Percentiles rank a stretch among this genome's conserved stretches.
phyloP scores from a whole-genome alignment of 2,888 invertebrate species.

The Epistrophe grossulariae region DNA sequence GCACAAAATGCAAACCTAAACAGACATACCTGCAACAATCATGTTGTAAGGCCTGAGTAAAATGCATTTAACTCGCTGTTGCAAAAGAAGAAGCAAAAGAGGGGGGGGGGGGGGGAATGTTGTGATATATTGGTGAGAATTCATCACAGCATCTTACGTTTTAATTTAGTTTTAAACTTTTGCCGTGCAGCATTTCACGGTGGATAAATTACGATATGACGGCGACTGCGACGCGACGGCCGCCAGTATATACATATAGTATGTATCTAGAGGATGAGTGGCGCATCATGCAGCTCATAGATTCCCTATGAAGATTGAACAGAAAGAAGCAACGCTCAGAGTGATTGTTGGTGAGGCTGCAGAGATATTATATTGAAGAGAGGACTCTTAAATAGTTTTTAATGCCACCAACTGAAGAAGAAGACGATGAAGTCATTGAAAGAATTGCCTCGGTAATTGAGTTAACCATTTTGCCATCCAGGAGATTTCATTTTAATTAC shows the following conservation, averaged over 20 bases:
- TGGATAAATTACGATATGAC: conserved; percentile 62
- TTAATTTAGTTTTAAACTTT: conserved; percentile 76
- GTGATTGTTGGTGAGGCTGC: not conserved
- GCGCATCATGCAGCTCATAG: conserved; percentile 34
- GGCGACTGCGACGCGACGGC: not conserved
- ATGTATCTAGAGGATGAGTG: not conserved
- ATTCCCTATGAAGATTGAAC: conserved; percentile 50
- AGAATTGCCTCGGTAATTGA: conserved; percentile 66
- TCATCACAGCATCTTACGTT: conserved; percentile 74
- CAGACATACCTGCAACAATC: no score
- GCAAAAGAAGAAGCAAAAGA: not conserved
- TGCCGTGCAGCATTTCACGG: conserved; percentile 59
- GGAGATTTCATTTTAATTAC: conserved; percentile 71
- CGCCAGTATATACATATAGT: not conserved
- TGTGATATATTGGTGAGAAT: conserved; percentile 75
- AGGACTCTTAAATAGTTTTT: conserved; percentile 73
- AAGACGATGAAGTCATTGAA: conserved; percentile 74
- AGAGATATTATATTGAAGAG: conserved; percentile 11
- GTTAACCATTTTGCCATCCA: conserved; percentile 58
- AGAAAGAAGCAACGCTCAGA: not conserved
- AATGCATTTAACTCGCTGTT: conserved; percentile 32
- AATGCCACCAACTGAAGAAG: conserved; percentile 69
- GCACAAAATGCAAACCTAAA: conserved; percentile 40
- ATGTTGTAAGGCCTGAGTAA: not conserved
- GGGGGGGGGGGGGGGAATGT: conserved; percentile 16